Base-by-base conservation (phyloP, 64 coral and sea anemone genomes). In the Cladopsammia gracilis region DNA sequence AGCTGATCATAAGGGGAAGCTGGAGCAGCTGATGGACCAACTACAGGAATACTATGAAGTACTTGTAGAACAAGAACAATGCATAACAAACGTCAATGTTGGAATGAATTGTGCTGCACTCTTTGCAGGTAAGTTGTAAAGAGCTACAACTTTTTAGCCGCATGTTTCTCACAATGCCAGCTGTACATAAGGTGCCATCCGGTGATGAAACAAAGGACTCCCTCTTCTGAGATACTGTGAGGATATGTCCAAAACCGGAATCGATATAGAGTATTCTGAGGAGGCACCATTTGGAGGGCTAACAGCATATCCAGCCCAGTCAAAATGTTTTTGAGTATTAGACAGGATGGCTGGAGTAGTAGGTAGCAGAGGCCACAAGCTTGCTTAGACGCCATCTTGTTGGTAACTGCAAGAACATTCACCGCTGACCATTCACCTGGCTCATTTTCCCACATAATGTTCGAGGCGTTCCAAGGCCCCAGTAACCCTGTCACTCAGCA, bases 191-290 rank as follows among this genome's bases (percentile, higher is more conserved):
- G 14, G 50, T 77, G 75, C 50, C 48, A 77, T 92, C 66, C 58
- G 58, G 3, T 95, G 94, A 95, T 92, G 94, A 95, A 62, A 86
- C n/a, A 92, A 86, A 69, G 75, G 89, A 56, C 94, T 95, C 94
- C 94, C 94, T 95, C 94, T 92, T 87, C 94, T 92, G 94, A 95
- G 34, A 47, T 64, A 48, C 73, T 20, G 45, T 95, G 93, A 95
- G 59, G 94, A 95, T 66, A 92, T 87, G 67, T 91, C 89, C 94
- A 86, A 82, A 64, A 92, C 89, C 89, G 94, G 89, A 95, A 91
- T 87, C 93, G 46, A 86, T 86, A 64, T 62, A 68, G 65, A 75
- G 47, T 34, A 48, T 75, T 75, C 72, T 75, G 72, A 75, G 72
- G 46, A 19, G 72, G 72, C 72, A 75, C 72, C 19, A 69, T 25